A percentile compares a stretch with the other conserved stretches of the same genome.
These are phyloP conservation scores for Danio jaintianensis DNA, from an alignment of 2,797 vertebrate species.

Conservation along the genomic window DNA sequence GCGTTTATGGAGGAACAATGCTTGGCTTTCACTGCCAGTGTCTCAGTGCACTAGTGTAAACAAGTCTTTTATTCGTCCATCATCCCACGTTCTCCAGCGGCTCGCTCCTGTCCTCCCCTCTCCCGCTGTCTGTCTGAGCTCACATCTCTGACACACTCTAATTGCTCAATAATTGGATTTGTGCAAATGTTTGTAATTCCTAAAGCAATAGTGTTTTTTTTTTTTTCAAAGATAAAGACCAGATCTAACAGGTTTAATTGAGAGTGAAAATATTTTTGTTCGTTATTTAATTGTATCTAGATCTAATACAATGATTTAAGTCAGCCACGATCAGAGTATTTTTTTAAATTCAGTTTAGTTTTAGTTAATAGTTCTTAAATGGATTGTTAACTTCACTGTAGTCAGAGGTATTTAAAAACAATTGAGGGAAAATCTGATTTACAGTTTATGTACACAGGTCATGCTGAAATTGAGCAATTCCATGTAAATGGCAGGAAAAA, in stretches of 20 bases:
- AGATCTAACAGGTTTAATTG: neutral
- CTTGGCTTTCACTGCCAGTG: constrained; percentile 49
- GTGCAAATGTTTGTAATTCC: constrained; percentile 57
- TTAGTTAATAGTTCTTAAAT: neutral
- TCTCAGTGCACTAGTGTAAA: constrained; percentile 48
- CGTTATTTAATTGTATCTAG: neutral
- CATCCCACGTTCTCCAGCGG: constrained; percentile 32
- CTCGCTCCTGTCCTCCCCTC: constrained; percentile 29
- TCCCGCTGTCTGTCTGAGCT: constrained; percentile 39
- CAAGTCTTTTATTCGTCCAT: constrained; percentile 54
- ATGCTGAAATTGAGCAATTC: no score
- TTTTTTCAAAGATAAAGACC: constrained; percentile 25
- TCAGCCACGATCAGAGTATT: no score
- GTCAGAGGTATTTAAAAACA: neutral
- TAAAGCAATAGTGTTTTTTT: constrained; percentile 2
- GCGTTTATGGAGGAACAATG: constrained; percentile 60
- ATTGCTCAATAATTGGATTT: constrained; percentile 52
- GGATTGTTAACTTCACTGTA: neutral
- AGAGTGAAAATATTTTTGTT: neutral
- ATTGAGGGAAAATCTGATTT: no score
- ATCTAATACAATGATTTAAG: no score
- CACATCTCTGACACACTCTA: constrained; percentile 41
- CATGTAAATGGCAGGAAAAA: no score
- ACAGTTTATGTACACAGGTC: no score
- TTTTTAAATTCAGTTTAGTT: neutral